Evolutionary conservation across 2,113 vertebrate genomes (phyloP), one percentile per base, ranked within the genome.

Genomic region (Petrocephalus microphthalmus): DNA sequence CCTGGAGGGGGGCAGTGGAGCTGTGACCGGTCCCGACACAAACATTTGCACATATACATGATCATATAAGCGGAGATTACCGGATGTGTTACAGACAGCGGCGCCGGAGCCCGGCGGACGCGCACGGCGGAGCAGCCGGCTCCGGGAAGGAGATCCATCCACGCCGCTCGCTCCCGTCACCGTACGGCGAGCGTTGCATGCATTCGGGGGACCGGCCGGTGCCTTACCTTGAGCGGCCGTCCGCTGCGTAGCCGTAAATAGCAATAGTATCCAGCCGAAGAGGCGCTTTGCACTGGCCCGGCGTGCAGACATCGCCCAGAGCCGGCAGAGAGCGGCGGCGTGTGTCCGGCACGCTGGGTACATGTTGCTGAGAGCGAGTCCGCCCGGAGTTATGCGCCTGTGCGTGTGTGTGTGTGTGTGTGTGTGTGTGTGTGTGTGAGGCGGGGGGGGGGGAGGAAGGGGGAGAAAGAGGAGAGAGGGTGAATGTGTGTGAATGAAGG

Each of bases 261-360:
- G 90, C 90, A 92, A 93, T 95, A 96, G 92, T 94, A 95, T 96
- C 95, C 95, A 95, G 92, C 93, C 91, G 91, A 91, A 91, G 89
- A 92, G 92, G 93, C 93, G 91, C 93, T 92, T 94, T 87, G 91
- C 92, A 92, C 94, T 81, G 74, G 89, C 89, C 92, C 91, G 90
- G 90, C 90, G 90, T 87, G 83, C 93, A 25, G 81, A 91, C 94
- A 94, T 94, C 87, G 92, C 92, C 92, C 91, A 89, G 60, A 90
- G 87, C 49, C 82, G 91, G 74, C 67, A 86, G 47, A 89, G 85
- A 84, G 88, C 91, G 90, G 90, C 93, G 92, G 93, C 93, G 91
- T 93, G 93, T 93, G 94, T 91, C 93, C 91, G 91, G 90, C 84
- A 92, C 88, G 89, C 87, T 89, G 84, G 87, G 88, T 81, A 89